Evolutionary conservation across 1,140 invertebrate species (phyloP).

Genomic region (Leptinotarsa lineolata): DNA sequence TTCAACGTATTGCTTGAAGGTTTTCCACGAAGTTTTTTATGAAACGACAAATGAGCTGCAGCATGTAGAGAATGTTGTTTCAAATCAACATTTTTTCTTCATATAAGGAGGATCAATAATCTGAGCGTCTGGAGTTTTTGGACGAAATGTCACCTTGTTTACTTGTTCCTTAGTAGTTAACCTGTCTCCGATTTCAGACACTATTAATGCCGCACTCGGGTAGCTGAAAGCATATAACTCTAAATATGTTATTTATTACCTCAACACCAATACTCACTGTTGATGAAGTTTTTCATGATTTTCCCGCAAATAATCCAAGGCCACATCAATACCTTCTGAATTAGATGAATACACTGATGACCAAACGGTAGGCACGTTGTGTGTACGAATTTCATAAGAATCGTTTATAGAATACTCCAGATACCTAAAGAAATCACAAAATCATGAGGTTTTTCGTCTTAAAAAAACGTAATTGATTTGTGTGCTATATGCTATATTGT

Average conservation of each 20-base stretch:
- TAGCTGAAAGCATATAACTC: not conserved
- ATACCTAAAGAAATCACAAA: slow-evolving; percentile 41
- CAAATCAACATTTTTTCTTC: not conserved
- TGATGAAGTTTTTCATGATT: slow-evolving; percentile 18
- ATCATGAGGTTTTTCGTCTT: too few species aligned
- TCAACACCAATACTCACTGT: not conserved
- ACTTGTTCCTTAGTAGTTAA: not conserved
- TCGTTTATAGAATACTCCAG: slow-evolving; percentile 47
- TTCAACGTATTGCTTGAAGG: not conserved
- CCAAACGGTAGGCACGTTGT: slow-evolving; percentile 56
- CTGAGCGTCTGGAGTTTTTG: not conserved
- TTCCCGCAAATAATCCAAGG: slow-evolving; percentile 57
- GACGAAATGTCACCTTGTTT: not conserved
- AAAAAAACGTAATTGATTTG: too few species aligned
- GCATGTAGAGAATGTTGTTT: not conserved
- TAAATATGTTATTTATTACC: not conserved
- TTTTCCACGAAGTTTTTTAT: not conserved
- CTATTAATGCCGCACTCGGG: not conserved
- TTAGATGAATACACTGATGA: slow-evolving; percentile 54
- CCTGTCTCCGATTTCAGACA: not conserved
- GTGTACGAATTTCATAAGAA: slow-evolving; percentile 55
- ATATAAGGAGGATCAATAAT: not conserved
- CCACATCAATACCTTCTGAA: slow-evolving; percentile 56
- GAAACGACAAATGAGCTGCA: not conserved
- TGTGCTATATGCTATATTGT: too few species aligned